Percentiles rank a stretch among this genome's conserved stretches.
Conservation (phyloP, 1,140 invertebrate species). For the Brachionus plicatilis region DNA sequence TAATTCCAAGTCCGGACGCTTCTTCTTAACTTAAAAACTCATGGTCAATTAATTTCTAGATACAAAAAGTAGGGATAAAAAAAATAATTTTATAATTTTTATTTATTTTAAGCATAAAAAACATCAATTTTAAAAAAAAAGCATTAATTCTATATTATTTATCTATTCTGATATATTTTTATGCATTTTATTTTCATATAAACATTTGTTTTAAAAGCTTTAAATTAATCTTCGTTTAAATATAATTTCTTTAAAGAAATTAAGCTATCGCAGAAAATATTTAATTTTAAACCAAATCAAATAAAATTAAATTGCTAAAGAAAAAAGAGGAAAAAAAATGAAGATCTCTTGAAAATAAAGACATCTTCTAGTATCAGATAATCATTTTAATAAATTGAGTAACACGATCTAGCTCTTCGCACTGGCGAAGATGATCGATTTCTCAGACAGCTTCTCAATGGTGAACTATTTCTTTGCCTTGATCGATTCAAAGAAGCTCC, state of each 20-base stretch:
- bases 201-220: not conserved
- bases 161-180: not conserved
- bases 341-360: not conserved
- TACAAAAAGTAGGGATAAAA: too few species aligned
- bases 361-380: not conserved
- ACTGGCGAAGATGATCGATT: slow-evolving; percentile 19
- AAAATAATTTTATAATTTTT: not conserved
- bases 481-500: slow-evolving; percentile 48
- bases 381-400: slow-evolving; percentile 17
- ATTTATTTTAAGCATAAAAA: not conserved
- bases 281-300: not conserved
- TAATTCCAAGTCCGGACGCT: too few species aligned
- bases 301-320: not conserved
- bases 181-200: not conserved
- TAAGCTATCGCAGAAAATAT: not conserved
- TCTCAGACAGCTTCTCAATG: slow-evolving; percentile 28
- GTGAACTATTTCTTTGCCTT: slow-evolving; percentile 30
- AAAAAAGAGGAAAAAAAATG: not conserved
- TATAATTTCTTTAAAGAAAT: not conserved
- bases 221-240: not conserved
- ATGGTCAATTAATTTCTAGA: too few species aligned
- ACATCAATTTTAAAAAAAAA: not conserved
- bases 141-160: not conserved
- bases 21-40: not conserved
- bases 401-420: slow-evolving; percentile 22